Evolutionary conservation across 2,113 vertebrate genomes (phyloP), one percentile per base, ranked within the genome.

Genomic region (Columbina picui): DNA sequence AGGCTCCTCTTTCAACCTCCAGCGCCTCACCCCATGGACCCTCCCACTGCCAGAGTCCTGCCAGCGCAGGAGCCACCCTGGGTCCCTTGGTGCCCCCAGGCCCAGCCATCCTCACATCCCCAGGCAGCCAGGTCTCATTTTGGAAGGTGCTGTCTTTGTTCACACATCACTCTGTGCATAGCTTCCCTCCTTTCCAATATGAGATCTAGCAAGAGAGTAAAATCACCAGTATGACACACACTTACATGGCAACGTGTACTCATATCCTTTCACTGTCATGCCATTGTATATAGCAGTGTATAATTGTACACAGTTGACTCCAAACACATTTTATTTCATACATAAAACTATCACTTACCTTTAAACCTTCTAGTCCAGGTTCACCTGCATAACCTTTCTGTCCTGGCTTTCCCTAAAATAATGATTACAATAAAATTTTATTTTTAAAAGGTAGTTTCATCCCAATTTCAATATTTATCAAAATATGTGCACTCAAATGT

Each of bases 381-480:
- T 99, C 99, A 59, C 99, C 99, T 2, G 96, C 78, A 84, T 98
- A 97, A 22, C 99, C 99, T 95, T 99, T 99, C 86, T 97, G 98
- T 91, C 99, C 99, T 63, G 97, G 97, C 90, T 99, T 99, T 94
- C 99, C 99, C 99, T 99, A 93, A 59, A 95, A 94, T 14, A 79
- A 87, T 16, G 6, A 70, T 90, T 53, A 93, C 73, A 88, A 93
- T 41, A 49, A 71, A 92, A 67, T 23, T 83, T 45, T 22, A 43
- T 39, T 78, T 77, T 50, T 39, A 36, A 85, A 86, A 69, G 5
- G 29, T 7, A 61, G 26, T 53, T 81, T 77, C 1, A 86, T 34
- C 7, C 3, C 6, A 14, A 9, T 57, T 80, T 55, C 78, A 49
- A 5, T 34, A 25, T 60, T 81, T 89, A 65, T 61, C 25, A 80